Base-by-base conservation (phyloP, 1,140 invertebrate genomes). In the Akabosia matsudoensis region DNA sequence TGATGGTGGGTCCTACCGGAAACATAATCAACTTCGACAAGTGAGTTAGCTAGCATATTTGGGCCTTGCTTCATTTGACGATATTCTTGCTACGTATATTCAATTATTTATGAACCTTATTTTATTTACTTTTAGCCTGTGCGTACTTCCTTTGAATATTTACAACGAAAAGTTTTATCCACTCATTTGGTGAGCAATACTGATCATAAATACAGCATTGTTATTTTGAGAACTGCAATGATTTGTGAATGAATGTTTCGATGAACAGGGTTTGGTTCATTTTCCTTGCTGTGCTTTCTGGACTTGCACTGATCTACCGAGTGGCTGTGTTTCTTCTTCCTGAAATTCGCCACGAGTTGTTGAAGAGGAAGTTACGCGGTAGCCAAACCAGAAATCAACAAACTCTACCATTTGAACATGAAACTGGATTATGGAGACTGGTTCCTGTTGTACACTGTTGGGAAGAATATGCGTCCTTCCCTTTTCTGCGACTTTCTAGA, bases 181-280 rank as follows among this genome's bases (percentile, higher is more conserved):
- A 45, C 84, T 88, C 76, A 77, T 88, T 34, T 89, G 85, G 88
- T 88, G 10, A 45, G 70, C 24, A 28, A 67, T 30, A 67, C 4
- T 67, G 28, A 30, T 30, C 31, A 16, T 67, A 30, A 28, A 56
- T 22, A 16, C 10, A 45, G n/a, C 37, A 45, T 45, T 45, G 37
- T 45, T 18, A 45, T n/a, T n/a, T n/a, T n/a, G n/a, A n/a, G n/a
- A n/a, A n/a, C n/a, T n/a, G n/a, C 13, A 13, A 64, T 28, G 26
- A 64, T 22, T 64, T 64, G 7, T 28, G 24, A 91, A 0, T 87
- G 87, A n/a, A n/a, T n/a, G n/a, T n/a, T n/a, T n/a, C n/a, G n/a
- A n/a, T n/a, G 54, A 85, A 94, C 1, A 95, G 93, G 93, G 94
- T 93, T 83, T 95, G 93, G 93, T 91, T 92, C 79, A 81, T 91